These are phyloP conservation scores for Remorina albescens DNA, from an alignment of 2,797 vertebrate species.

Conservation along the genomic window DNA sequence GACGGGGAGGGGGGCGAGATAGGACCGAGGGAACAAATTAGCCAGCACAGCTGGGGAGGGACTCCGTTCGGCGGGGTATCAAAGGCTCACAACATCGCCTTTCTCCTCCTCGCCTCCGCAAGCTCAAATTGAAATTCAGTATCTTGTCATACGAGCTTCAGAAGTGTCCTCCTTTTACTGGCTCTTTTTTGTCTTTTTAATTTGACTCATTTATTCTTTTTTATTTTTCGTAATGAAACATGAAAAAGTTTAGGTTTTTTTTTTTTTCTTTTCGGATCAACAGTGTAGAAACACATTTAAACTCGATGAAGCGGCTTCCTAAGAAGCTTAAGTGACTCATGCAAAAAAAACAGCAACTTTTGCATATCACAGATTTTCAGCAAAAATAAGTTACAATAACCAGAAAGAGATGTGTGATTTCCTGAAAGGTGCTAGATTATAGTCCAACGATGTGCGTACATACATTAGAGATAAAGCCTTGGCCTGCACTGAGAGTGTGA, in stretches of 20 bases:
- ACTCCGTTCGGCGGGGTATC: slow-evolving; percentile 76
- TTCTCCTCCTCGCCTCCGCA: slow-evolving; percentile 74
- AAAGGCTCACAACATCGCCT: slow-evolving; percentile 77
- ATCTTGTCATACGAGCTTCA: slow-evolving; percentile 79
- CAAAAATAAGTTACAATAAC: slow-evolving; percentile 37
- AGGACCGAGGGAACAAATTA: slow-evolving; percentile 77
- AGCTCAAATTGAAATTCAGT: slow-evolving; percentile 82
- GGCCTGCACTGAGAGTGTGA: slow-evolving; percentile 56
- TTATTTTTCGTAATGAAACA: slow-evolving; percentile 34
- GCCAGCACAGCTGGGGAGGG: slow-evolving; percentile 75
- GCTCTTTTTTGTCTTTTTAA: slow-evolving; percentile 36
- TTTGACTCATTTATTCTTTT: slow-evolving; percentile 56
- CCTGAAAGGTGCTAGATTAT: slow-evolving; percentile 42
- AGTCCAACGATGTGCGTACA: slow-evolving; percentile 24
- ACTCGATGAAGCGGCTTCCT: slow-evolving; percentile 40
- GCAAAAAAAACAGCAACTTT: slow-evolving; percentile 55
- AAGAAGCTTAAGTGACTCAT: slow-evolving; percentile 71
- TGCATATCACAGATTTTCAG: slow-evolving; percentile 37
- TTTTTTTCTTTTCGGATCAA: too few species aligned
- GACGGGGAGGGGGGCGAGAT: slow-evolving; percentile 69
- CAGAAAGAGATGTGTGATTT: slow-evolving; percentile 26
- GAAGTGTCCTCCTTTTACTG: slow-evolving; percentile 73
- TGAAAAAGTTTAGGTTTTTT: slow-evolving; percentile 26
- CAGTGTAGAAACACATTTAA: slow-evolving; percentile 3
- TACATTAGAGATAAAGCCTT: slow-evolving; percentile 52